Evolutionary conservation across 1,140 invertebrate genomes (phyloP).

Genomic region (Wasmannia auropunctata): DNA sequence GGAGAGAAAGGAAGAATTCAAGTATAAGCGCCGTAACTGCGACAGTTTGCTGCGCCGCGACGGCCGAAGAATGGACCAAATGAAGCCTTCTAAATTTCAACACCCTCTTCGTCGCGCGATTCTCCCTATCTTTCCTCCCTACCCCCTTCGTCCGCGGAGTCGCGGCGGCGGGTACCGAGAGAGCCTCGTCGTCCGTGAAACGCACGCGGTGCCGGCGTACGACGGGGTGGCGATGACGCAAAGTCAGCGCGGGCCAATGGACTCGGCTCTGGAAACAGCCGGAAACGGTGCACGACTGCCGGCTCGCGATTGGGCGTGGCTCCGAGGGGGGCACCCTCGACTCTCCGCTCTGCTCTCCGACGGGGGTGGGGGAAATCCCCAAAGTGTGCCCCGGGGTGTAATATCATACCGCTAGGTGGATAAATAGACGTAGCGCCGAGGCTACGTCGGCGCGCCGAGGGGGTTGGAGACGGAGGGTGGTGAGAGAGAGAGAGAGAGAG

Average conservation of each 20-base stretch:
- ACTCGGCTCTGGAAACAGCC: slow-evolving; percentile 75
- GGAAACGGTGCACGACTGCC: slow-evolving; percentile 73
- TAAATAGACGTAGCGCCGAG: slow-evolving; percentile 82
- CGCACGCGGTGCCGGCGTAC: slow-evolving; percentile 70
- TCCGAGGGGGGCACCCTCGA: slow-evolving; percentile 57
- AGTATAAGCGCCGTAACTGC: slow-evolving; percentile 65
- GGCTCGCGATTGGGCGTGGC: slow-evolving; percentile 80
- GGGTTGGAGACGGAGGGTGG: slow-evolving; percentile 33
- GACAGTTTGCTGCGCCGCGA: slow-evolving; percentile 48
- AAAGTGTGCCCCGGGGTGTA: slow-evolving; percentile 83
- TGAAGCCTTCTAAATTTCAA: slow-evolving; percentile 84
- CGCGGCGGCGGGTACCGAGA: slow-evolving; percentile 47
- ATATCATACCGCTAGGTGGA: slow-evolving; percentile 84
- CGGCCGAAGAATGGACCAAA: slow-evolving; percentile 81
- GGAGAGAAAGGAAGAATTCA: slow-evolving; percentile 43
- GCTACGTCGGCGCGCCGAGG: slow-evolving; percentile 64
- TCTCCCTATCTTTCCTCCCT: slow-evolving; percentile 31
- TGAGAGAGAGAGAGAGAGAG: too few species aligned
- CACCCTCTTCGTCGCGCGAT: slow-evolving; percentile 74
- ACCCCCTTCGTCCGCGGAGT: slow-evolving; percentile 22
- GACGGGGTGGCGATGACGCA: slow-evolving; percentile 77
- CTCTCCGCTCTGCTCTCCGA: background rate
- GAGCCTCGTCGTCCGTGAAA: slow-evolving; percentile 68
- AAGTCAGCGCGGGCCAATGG: slow-evolving; percentile 84
- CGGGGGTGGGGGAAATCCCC: slow-evolving; percentile 63